A percentile compares a stretch with the other conserved stretches of the same genome.
These are phyloP conservation scores for Chaetophractus vellerosus DNA, from an alignment of 2,797 vertebrate species.

Conservation along the genomic window DNA sequence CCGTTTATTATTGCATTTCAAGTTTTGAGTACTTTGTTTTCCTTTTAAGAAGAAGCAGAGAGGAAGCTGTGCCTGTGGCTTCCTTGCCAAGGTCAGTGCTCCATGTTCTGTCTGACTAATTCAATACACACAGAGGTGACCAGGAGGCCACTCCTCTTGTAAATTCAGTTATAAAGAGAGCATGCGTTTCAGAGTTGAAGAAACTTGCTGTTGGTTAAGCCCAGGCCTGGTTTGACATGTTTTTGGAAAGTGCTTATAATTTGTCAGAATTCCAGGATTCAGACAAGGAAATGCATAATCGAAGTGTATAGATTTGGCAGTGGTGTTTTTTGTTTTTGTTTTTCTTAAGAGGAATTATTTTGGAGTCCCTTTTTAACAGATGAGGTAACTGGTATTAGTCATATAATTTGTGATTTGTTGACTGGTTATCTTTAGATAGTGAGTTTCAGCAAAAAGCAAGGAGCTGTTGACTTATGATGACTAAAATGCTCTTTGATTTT, in stretches of 20 bases:
- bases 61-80: neutral
- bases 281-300: slow-evolving; percentile 34
- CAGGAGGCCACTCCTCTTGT: neutral
- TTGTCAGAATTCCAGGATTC: slow-evolving; percentile 59
- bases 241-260: slow-evolving; percentile 53
- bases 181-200: neutral
- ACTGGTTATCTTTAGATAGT: neutral
- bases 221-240: neutral
- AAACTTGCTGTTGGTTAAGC: neutral
- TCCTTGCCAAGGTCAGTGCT: slow-evolving; percentile 28
- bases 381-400: neutral
- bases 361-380: neutral
- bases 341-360: neutral
- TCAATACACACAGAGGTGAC: slow-evolving; percentile 38
- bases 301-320: neutral
- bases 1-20: slow-evolving; percentile 42
- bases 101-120: slow-evolving; percentile 72
- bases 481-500: slow-evolving; percentile 53
- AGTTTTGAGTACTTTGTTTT: slow-evolving; percentile 68
- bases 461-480: neutral
- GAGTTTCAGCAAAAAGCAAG: slow-evolving; percentile 62
- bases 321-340: neutral
- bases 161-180: slow-evolving; percentile 38
- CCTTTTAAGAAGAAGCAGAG: slow-evolving; percentile 33
- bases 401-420: slow-evolving; percentile 32